Conservation (phyloP, 2,797 vertebrate species). For the Pangasius sanitwongsei region DNA sequence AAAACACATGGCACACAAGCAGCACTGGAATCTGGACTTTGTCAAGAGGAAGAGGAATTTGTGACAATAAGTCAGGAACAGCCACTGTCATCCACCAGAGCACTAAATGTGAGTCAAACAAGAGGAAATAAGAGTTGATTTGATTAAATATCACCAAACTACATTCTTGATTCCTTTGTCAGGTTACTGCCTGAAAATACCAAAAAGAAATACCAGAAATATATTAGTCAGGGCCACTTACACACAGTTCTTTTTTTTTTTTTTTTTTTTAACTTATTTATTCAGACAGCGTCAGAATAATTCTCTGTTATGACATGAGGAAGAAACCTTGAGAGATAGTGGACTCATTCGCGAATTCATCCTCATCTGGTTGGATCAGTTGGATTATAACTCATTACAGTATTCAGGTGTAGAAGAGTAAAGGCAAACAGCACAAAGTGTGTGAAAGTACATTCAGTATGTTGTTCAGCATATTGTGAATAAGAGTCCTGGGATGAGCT, state of each 20-base stretch:
- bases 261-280: background rate
- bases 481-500: background rate
- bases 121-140: background rate
- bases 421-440: background rate
- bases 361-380: background rate
- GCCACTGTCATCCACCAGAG: background rate
- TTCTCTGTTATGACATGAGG: background rate
- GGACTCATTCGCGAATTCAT: background rate
- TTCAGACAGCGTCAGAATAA: background rate
- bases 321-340: background rate
- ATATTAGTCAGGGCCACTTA: background rate
- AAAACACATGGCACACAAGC: background rate
- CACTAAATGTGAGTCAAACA: background rate
- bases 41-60: conserved; percentile 4
- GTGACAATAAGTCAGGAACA: background rate
- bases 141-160: background rate
- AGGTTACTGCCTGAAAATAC: background rate
- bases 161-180: background rate
- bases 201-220: background rate
- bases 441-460: background rate
- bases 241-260: background rate
- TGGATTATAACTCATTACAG: background rate
- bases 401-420: background rate
- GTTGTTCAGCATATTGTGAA: background rate
- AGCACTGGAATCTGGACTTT: background rate